Evolutionary conservation across 1,140 invertebrate genomes (phyloP).

Genomic region (Calephelis nemesis): DNA sequence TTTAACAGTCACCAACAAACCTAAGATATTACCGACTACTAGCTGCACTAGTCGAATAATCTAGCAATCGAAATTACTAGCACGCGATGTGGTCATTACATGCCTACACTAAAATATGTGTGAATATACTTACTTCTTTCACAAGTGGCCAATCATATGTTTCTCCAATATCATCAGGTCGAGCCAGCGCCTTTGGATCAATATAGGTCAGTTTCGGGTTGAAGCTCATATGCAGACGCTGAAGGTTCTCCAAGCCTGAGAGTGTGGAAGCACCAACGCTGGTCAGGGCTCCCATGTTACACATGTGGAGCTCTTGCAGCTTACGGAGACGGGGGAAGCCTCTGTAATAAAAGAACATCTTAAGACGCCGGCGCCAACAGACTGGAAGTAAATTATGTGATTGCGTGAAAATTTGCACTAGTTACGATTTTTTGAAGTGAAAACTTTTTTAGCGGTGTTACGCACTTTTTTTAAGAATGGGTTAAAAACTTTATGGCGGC

Average conservation of each 20-base stretch:
- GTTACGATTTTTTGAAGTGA: too few relatives aligned
- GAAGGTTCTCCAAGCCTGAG: conserved; percentile 73
- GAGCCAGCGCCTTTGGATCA: conserved; percentile 76
- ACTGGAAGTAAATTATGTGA: too few relatives aligned
- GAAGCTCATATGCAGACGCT: conserved; percentile 79
- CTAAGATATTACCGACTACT: too few relatives aligned
- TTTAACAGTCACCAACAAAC: too few relatives aligned
- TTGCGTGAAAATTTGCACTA: too few relatives aligned
- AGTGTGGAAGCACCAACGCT: conserved; percentile 79
- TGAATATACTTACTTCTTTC: conserved; percentile 72
- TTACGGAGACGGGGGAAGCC: conserved; percentile 81
- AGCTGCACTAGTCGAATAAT: too few relatives aligned
- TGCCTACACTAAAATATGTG: too few relatives aligned
- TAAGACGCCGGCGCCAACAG: background rate
- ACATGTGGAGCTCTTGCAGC: conserved; percentile 82
- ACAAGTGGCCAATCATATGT: conserved; percentile 80
- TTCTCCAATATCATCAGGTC: conserved; percentile 66
- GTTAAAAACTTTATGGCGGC: too few relatives aligned
- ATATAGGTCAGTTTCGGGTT: conserved; percentile 81
- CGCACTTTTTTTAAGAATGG: too few relatives aligned
- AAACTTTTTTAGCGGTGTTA: too few relatives aligned
- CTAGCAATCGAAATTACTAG: too few relatives aligned
- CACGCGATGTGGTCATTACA: too few relatives aligned
- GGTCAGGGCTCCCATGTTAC: conserved; percentile 81
- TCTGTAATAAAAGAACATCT: conserved; percentile 57